Percentiles rank a stretch among this genome's conserved stretches.
Evolutionary conservation across 2,797 vertebrate genomes (phyloP).

Genomic region (Synanceia verrucosa): DNA sequence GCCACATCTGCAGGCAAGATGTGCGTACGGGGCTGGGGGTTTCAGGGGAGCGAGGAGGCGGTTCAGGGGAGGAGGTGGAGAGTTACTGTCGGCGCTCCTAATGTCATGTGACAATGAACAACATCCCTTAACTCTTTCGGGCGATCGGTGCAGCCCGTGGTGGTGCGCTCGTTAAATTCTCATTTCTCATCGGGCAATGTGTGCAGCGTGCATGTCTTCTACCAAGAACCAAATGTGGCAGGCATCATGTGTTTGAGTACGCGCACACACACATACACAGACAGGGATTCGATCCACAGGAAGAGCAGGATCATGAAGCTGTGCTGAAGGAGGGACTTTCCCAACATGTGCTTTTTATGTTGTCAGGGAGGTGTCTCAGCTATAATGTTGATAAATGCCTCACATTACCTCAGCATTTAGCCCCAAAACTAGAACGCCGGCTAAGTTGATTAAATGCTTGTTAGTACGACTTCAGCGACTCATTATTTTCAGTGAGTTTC

Average conservation of each 20-base stretch:
- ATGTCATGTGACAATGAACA: constrained; percentile 96
- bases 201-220: constrained; percentile 7
- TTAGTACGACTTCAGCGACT: constrained; percentile 37
- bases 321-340: constrained; percentile 55
- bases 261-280: constrained; percentile 23
- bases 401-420: constrained; percentile 15
- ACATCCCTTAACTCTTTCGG: constrained; percentile 89
- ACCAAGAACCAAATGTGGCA: constrained; percentile 8
- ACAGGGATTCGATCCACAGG: constrained; percentile 25
- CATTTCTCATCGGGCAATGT: constrained; percentile 22
- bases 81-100: constrained; percentile 83
- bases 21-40: constrained; percentile 75
- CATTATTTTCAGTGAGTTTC: constrained; percentile 59
- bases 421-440: constrained; percentile 16
- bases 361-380: constrained; percentile 31
- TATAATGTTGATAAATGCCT: constrained; percentile 37
- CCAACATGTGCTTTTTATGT: constrained; percentile 57
- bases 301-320: constrained; percentile 45
- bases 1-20: constrained; percentile 99
- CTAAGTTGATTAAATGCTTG: constrained; percentile 42
- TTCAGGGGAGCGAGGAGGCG: constrained; percentile 16
- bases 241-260: constrained; percentile 23
- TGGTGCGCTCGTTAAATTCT: constrained; percentile 31
- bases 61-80: constrained; percentile 47
- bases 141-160: background rate